These are phyloP conservation scores for Halesus radiatus DNA, from an alignment of 1,140 invertebrate genomes.

Conservation along the genomic window DNA sequence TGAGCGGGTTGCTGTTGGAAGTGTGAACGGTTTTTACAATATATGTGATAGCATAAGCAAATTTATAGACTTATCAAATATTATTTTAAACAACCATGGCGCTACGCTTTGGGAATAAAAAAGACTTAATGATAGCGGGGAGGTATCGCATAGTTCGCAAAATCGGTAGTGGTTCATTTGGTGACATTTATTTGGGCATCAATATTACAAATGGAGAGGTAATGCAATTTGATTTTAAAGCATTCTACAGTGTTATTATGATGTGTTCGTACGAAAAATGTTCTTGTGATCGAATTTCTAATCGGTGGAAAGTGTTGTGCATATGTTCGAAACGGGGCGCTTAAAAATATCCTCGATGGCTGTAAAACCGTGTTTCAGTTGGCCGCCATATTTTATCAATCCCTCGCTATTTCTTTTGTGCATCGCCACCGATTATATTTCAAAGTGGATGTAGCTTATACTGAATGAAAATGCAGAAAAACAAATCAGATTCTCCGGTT, in stretches of 20 bases:
- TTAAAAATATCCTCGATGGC: slow-evolving; percentile 37
- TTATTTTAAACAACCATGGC: slow-evolving; percentile 50
- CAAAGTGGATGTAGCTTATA: slow-evolving; percentile 9
- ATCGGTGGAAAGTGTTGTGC: slow-evolving; percentile 8
- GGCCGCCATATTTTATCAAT: slow-evolving; percentile 44
- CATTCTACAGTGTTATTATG: slow-evolving; percentile 5
- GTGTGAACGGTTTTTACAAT: slow-evolving; percentile 47
- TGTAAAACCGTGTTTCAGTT: slow-evolving; percentile 44
- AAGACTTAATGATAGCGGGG: slow-evolving; percentile 86
- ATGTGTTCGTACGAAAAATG: slow-evolving; percentile 27
- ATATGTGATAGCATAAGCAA: slow-evolving; percentile 45
- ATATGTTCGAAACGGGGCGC: slow-evolving; percentile 4
- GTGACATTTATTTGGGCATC: slow-evolving; percentile 98
- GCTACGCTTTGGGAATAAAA: slow-evolving; percentile 48
- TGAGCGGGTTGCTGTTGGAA: slow-evolving; percentile 44
- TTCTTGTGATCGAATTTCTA: slow-evolving; percentile 18
- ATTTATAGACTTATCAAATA: slow-evolving; percentile 44
- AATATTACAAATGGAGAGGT: slow-evolving; percentile 97
- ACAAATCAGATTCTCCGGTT: neutral
- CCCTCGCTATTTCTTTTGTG: slow-evolving; percentile 35
- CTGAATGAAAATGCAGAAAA: slow-evolving; percentile 29
- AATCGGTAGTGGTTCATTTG: slow-evolving; percentile 98
- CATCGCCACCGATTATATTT: slow-evolving; percentile 14
- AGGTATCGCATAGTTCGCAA: slow-evolving; percentile 97
- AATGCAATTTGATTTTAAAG: slow-evolving; percentile 54